Evolutionary conservation across 2,113 vertebrate genomes (phyloP).

Genomic region (Uria lomvia): DNA sequence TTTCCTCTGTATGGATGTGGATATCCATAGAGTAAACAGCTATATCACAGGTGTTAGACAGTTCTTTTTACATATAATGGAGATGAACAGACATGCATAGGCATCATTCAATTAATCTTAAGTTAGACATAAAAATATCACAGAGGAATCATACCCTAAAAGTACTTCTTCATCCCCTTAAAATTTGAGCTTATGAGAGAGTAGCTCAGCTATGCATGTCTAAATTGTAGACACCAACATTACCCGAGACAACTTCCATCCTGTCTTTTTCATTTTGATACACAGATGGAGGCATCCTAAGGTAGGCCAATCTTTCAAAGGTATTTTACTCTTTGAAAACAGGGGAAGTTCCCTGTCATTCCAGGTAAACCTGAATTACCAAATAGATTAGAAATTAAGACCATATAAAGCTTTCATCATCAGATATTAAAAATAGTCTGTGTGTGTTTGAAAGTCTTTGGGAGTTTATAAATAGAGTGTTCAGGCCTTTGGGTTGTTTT

Average conservation of each 20-base stretch:
- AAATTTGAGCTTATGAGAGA: background rate
- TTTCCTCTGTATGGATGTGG: background rate
- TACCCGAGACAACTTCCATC: background rate
- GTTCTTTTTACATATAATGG: background rate
- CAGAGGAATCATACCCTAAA: background rate
- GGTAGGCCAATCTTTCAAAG: background rate
- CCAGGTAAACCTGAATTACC: background rate
- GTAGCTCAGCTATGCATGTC: background rate
- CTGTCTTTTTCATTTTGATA: background rate
- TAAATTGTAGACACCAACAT: background rate
- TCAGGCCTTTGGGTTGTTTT: background rate
- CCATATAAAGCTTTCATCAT: background rate
- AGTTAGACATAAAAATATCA: background rate
- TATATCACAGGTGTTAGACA: accelerated
- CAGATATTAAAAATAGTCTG: background rate
- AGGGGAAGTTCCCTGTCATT: background rate
- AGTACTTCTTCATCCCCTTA: background rate
- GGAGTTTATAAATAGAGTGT: background rate
- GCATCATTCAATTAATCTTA: background rate
- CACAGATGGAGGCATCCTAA: background rate
- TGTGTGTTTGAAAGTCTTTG: background rate
- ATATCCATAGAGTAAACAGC: background rate
- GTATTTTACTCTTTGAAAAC: background rate
- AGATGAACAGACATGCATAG: background rate
- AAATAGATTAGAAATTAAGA: background rate